phyloP scores from a whole-genome alignment of 2,797 vertebrate species.

The Phrynocephalus forsythii region DNA sequence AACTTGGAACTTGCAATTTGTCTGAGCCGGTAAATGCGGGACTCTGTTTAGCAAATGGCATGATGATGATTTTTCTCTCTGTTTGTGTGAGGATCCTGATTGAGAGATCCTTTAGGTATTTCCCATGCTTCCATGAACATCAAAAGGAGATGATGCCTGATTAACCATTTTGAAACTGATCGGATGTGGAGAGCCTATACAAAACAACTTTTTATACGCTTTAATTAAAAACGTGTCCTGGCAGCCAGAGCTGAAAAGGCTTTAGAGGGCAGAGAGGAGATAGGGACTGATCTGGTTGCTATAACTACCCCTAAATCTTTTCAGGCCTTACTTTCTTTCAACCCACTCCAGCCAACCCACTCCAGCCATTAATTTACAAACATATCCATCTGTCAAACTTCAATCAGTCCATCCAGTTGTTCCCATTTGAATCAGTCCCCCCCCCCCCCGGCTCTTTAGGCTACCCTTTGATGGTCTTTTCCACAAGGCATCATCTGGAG shows the following conservation, averaged over 20 bases:
- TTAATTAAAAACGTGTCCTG: conserved; percentile 79
- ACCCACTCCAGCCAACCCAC: conserved; percentile 45
- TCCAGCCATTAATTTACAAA: conserved; percentile 55
- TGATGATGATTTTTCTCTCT: not conserved
- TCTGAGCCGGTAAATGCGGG: not conserved
- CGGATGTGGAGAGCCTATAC: conserved; percentile 75
- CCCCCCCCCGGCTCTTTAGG: conserved; percentile 16
- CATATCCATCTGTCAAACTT: conserved; percentile 49
- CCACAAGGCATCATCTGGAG: not conserved
- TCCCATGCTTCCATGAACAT: conserved; percentile 75
- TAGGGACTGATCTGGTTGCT: conserved; percentile 81
- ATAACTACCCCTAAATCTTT: conserved; percentile 86
- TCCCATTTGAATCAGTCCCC: conserved; percentile 10
- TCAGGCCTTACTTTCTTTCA: conserved; percentile 73
- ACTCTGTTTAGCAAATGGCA: not conserved
- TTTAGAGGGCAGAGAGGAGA: conserved; percentile 81
- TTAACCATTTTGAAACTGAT: conserved; percentile 77
- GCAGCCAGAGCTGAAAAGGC: conserved; percentile 80
- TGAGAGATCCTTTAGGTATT: conserved; percentile 64
- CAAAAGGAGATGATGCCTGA: conserved; percentile 78
- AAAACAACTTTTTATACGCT: conserved; percentile 79
- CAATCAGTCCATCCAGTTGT: conserved; percentile 41
- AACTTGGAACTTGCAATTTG: not conserved
- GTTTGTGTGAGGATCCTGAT: conserved; percentile 44
- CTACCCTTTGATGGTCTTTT: not conserved